phyloP scores from a whole-genome alignment of 2,888 invertebrate species.

The Geophilus truncorum region DNA sequence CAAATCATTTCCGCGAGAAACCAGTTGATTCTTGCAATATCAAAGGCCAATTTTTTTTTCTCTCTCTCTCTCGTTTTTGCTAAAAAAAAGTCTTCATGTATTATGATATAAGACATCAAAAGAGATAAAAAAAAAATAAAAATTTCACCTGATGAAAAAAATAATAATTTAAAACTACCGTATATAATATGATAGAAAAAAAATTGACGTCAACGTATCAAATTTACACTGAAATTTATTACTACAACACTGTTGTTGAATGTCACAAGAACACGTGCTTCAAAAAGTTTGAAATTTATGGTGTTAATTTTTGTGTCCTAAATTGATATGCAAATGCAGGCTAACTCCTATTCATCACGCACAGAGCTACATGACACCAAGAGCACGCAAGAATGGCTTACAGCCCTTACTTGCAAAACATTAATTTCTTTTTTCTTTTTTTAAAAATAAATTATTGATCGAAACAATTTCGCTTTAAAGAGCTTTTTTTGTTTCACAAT shows the following conservation, averaged over 20 bases:
- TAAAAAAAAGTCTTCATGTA: neutral
- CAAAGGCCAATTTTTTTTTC: neutral
- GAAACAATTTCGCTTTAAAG: neutral
- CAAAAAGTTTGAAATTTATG: slow-evolving; percentile 12
- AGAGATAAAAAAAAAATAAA: neutral
- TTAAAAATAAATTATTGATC: neutral
- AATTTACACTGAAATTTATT: slow-evolving; percentile 5
- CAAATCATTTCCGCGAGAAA: slow-evolving; percentile 1
- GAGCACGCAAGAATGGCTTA: neutral
- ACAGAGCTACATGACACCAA: slow-evolving; percentile 13
- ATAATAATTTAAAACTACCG: neutral
- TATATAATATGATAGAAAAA: neutral
- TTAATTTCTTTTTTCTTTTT: neutral
- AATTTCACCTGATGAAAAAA: neutral
- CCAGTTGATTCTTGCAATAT: slow-evolving; percentile 8
- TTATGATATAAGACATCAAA: neutral
- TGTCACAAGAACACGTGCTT: neutral
- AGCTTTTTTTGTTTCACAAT: no score
- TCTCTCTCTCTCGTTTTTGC: neutral
- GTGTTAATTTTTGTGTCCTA: slow-evolving; percentile 22
- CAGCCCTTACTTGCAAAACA: neutral
- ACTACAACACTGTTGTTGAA: neutral
- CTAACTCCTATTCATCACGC: slow-evolving; percentile 25
- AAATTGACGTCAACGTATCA: neutral
- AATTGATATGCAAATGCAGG: slow-evolving; percentile 27